phyloP scores from a whole-genome alignment of 2,797 vertebrate species.

The Eupleurogrammus muticus region DNA sequence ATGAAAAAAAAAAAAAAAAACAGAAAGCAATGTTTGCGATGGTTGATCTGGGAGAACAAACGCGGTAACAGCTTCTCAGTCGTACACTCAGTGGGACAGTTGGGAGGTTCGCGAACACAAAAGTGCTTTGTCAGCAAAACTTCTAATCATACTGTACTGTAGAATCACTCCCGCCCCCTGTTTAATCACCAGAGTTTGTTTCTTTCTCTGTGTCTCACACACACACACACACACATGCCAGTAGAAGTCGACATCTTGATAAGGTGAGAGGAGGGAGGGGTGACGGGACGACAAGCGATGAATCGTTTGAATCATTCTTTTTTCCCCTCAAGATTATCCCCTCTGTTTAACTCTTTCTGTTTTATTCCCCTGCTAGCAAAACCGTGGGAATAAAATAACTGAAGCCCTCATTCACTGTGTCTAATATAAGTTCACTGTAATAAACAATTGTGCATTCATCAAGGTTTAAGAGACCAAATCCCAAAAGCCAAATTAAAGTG shows the following conservation, averaged over 20 bases:
- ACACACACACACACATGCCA: background rate
- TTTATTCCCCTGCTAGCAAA: slow-evolving; percentile 47
- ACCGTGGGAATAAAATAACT: slow-evolving; percentile 59
- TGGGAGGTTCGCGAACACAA: slow-evolving; percentile 46
- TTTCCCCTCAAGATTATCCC: slow-evolving; percentile 54
- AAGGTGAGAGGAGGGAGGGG: background rate
- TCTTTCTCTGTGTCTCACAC: background rate
- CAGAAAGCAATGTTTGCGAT: slow-evolving; percentile 48
- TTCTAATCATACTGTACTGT: slow-evolving; percentile 45
- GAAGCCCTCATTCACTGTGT: slow-evolving; percentile 8
- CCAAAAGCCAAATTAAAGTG: background rate
- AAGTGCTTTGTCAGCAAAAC: slow-evolving; percentile 61
- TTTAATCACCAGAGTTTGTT: slow-evolving; percentile 40
- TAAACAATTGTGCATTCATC: slow-evolving; percentile 22
- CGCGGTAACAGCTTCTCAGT: slow-evolving; percentile 37
- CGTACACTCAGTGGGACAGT: slow-evolving; percentile 35
- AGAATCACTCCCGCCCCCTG: slow-evolving; percentile 21
- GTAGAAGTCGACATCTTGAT: slow-evolving; percentile 45
- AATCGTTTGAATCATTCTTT: slow-evolving; percentile 65
- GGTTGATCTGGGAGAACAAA: slow-evolving; percentile 61
- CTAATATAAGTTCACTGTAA: slow-evolving; percentile 9
- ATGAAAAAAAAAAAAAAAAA: slow-evolving; percentile 55
- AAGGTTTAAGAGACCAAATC: slow-evolving; percentile 2
- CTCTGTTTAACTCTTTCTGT: slow-evolving; percentile 60
- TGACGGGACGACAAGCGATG: slow-evolving; percentile 30